Evolutionary conservation across 2,113 vertebrate species (phyloP), one percentile per base, ranked within the genome.

Genomic region (Capreolus pygargus): DNA sequence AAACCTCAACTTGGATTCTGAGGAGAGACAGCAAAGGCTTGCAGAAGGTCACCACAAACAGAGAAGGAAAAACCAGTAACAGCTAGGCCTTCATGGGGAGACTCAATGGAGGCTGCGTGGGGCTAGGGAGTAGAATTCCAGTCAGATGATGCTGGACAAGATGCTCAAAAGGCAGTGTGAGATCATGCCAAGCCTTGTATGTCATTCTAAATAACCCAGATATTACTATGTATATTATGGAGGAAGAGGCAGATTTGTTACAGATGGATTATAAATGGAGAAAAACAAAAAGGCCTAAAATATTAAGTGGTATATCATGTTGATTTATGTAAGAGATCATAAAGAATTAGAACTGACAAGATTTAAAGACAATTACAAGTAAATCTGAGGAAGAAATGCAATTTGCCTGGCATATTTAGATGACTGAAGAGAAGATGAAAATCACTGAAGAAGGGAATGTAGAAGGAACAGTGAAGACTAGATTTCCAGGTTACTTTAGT

Each of bases 341-440:
- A 55, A 47, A 36, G 39, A 94, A 60, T 61, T 16, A 85, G 30
- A 92, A 86, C 11, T 43, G 14, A 86, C 39, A 92, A 92, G 11
- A 86, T 76, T 92, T 82, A 85, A 61, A 76, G 54, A 78, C 17
- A 25, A 79, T 28, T 21, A 89, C 50, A 96, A 89, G 13, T 61
- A 57, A 86, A 89, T 86, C 19, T 95, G 79, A 85, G 30, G 17
- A 97, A 91, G 16, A 86, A 97, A 96, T 47, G 8, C 47, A 91
- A 86, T 90, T 84, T 43, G 47, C 36, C n/a, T 36, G 33, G 81
- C 57, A 90, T 28, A 79, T 55, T 89, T 61, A 84, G 45, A 39
- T 70, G 60, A 92, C 3, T 19, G 74, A 93, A 64, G 78, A 5
- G 4, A 70, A 64, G 87, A 82, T 30, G 14, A 21, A 95, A 88